Evolutionary conservation across 2,797 vertebrate species (phyloP).

Genomic region (Atherinosoma microstoma): DNA sequence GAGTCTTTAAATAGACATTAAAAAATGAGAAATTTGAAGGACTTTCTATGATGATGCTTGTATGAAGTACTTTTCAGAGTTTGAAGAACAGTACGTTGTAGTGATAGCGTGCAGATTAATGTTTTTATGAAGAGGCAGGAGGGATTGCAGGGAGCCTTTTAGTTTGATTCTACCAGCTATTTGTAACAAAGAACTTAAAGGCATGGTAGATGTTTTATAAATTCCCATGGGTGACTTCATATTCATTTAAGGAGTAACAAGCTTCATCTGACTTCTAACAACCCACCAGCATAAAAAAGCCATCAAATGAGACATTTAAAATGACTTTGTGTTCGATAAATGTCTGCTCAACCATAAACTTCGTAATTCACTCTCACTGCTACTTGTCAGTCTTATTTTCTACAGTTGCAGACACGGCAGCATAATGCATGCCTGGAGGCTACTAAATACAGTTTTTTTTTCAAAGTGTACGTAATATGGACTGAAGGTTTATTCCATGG

Average conservation of each 20-base stretch:
- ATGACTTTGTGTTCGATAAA: slow-evolving; percentile 37
- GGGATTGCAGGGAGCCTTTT: background rate
- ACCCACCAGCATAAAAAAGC: slow-evolving; percentile 39
- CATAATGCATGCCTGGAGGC: slow-evolving; percentile 55
- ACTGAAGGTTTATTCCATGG: slow-evolving; percentile 44
- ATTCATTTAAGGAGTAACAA: slow-evolving; percentile 12
- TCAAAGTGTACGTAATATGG: slow-evolving; percentile 47
- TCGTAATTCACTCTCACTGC: slow-evolving; percentile 64
- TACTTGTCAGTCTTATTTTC: slow-evolving; percentile 57
- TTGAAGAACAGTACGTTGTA: background rate
- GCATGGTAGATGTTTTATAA: background rate
- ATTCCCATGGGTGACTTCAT: background rate
- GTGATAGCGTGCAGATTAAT: too few species aligned
- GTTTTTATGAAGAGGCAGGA: background rate
- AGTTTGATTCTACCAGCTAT: background rate
- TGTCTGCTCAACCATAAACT: slow-evolving; percentile 53
- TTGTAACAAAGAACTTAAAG: background rate
- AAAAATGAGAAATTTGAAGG: background rate
- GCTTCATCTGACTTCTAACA: slow-evolving; percentile 20
- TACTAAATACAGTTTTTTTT: slow-evolving; percentile 14
- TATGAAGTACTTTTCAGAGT: background rate
- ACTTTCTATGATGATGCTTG: background rate
- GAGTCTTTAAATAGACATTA: background rate
- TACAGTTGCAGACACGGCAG: slow-evolving; percentile 24
- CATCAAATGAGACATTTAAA: slow-evolving; percentile 26